Base-by-base conservation (phyloP, 2,113 vertebrate genomes). In the Semnornis frantzii region DNA sequence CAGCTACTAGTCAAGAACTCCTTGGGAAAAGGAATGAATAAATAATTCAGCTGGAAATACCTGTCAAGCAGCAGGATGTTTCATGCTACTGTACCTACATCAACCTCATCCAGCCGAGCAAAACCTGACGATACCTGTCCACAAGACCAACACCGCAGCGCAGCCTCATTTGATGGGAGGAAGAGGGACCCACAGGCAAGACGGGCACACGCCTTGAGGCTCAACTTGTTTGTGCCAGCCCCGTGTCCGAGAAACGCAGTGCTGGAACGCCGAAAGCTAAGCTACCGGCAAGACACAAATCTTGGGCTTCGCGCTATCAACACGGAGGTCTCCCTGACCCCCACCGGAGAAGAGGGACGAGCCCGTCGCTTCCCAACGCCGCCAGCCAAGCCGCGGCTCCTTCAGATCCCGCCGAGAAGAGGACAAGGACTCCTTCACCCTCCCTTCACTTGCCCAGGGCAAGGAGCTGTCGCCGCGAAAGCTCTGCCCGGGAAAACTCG, bases 31-130 rank as follows among this genome's bases (percentile, higher is more conserved):
- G 50, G 46, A 10, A 52, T 12, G 80, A 87, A 86, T 85, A 74
- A 95, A 91, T 77, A 91, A 95, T 84, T 85, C 79, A 87, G 31
- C 93, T 87, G 87, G 79, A 95, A 94, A 94, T 89, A 94, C 93
- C 89, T 95, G 95, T 90, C 95, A 74, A 83, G 50, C 92, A 76
- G 92, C 74, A 91, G 44, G 64, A 57, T 59, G 64, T 31, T 72
- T 55, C 62, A 48, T 5, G 63, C 64, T 28, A 21, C 91, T 31
- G 34, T 21, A 82, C 81, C 77, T 58, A 54, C 52, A 52, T 55
- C 86, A 84, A 60, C 24, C 31, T 37, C 89, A 33, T 52, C 79
- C 73, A 34, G 23, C 72, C 70, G 28, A n/a, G 60, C 15, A 25
- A 60, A 68, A 59, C 58, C 80, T 58, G 73, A 25, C 48, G 3